Percentiles rank a stretch among this genome's conserved stretches.
These are phyloP conservation scores for Limnephilus marmoratus DNA, from an alignment of 2,888 invertebrate genomes.

Conservation along the genomic window DNA sequence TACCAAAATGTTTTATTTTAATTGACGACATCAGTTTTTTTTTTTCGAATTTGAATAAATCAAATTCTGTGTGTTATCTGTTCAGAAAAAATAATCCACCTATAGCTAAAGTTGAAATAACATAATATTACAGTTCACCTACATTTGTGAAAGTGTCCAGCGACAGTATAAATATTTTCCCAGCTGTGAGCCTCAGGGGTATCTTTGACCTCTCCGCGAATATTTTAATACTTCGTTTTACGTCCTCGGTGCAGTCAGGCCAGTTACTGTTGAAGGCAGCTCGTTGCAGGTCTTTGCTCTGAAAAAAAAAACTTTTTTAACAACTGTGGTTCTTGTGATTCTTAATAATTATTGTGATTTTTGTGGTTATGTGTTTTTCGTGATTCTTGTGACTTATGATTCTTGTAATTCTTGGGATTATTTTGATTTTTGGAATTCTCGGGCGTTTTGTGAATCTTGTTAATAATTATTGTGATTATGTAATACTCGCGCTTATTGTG, in stretches of 20 bases:
- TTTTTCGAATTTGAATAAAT: too few relatives aligned
- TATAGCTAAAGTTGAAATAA: background rate
- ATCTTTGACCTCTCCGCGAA: constrained; percentile 76
- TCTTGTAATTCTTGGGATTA: too few relatives aligned
- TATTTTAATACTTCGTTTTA: constrained; percentile 72
- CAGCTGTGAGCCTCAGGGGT: constrained; percentile 76
- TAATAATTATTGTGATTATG: too few relatives aligned
- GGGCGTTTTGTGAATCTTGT: too few relatives aligned
- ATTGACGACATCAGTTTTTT: too few relatives aligned
- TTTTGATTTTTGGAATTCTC: too few relatives aligned
- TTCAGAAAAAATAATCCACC: background rate
- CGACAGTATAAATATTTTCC: constrained; percentile 77
- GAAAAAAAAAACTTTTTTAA: constrained; percentile 29
- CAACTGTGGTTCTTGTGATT: background rate
- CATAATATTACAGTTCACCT: constrained; percentile 67
- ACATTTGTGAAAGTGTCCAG: constrained; percentile 77
- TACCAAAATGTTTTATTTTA: too few relatives aligned
- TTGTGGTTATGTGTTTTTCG: too few relatives aligned
- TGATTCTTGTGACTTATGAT: too few relatives aligned
- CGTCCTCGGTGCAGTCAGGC: constrained; percentile 71
- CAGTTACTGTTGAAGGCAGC: constrained; percentile 78
- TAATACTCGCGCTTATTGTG: too few relatives aligned
- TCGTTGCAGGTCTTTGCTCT: constrained; percentile 75
- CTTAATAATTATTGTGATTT: too few relatives aligned
- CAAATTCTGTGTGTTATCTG: too few relatives aligned